Evolutionary conservation across 2,888 invertebrate species (phyloP).

Genomic region (Yponomeuta cagnagella): DNA sequence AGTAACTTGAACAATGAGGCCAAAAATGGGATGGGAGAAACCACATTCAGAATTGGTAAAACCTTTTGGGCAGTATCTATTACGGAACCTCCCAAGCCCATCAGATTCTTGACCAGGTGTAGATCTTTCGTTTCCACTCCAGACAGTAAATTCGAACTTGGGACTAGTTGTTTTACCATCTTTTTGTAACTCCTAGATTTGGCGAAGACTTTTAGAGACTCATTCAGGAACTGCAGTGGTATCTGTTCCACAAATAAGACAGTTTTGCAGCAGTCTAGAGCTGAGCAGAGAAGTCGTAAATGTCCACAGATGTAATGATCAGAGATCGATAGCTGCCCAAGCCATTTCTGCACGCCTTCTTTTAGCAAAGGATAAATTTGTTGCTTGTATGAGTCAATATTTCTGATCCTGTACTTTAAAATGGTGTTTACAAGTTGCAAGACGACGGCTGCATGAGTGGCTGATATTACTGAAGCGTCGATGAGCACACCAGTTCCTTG

Average conservation of each 20-base stretch:
- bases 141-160: conserved; percentile 61
- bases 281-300: conserved; percentile 51
- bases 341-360: conserved; percentile 68
- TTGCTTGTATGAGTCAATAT: conserved; percentile 41
- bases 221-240: conserved; percentile 44
- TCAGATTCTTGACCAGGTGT: conserved; percentile 50
- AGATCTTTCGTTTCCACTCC: conserved; percentile 48
- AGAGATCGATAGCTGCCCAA: conserved; percentile 51
- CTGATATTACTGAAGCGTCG: conserved; percentile 64
- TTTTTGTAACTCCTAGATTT: conserved; percentile 58
- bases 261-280: conserved; percentile 54
- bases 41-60: conserved; percentile 48
- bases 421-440: conserved; percentile 60
- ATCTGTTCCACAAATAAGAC: conserved; percentile 44
- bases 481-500: conserved; percentile 69
- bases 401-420: conserved; percentile 34
- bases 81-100: conserved; percentile 45
- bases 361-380: conserved; percentile 57
- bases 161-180: conserved; percentile 44
- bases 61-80: conserved; percentile 52
- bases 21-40: conserved; percentile 58
- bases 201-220: conserved; percentile 45
- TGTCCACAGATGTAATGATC: conserved; percentile 64
- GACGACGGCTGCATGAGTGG: conserved; percentile 76
- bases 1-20: conserved; percentile 55